phyloP scores from a whole-genome alignment of 2,888 invertebrate genomes.

The Agrotis puta region DNA sequence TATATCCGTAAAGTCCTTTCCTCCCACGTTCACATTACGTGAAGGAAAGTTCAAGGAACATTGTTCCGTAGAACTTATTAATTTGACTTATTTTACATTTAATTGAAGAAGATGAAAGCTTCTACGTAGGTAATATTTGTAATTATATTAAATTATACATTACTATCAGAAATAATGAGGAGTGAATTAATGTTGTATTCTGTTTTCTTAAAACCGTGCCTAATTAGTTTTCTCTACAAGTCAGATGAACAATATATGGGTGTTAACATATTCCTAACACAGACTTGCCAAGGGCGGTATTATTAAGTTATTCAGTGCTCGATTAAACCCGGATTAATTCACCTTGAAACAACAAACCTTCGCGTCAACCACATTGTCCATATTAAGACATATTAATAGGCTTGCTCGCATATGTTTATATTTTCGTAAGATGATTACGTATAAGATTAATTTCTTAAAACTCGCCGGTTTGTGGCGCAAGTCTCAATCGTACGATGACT shows the following conservation, averaged over 20 bases:
- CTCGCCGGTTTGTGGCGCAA: constrained; percentile 47
- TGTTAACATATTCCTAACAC: constrained; percentile 32
- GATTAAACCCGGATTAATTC: constrained; percentile 6
- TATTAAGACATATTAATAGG: constrained; percentile 54
- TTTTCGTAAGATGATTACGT: constrained; percentile 57
- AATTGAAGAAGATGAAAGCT: neutral
- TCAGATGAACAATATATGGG: neutral
- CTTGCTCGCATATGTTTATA: constrained; percentile 34
- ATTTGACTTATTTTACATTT: neutral
- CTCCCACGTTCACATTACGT: constrained; percentile 14
- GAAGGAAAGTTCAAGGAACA: constrained; percentile 15
- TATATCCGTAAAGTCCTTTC: constrained; percentile 3
- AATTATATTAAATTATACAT: neutral
- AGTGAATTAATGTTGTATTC: neutral
- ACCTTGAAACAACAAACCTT: constrained; percentile 39
- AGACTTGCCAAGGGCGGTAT: constrained; percentile 18
- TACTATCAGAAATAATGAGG: neutral
- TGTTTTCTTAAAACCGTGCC: neutral
- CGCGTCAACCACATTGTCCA: constrained; percentile 26
- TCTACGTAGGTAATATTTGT: neutral
- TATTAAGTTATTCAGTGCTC: constrained; percentile 31
- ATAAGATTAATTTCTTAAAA: constrained; percentile 43
- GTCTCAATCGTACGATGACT: constrained; percentile 44
- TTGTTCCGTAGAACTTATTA: constrained; percentile 3
- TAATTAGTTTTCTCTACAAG: neutral